Base-by-base conservation (phyloP, 2,888 invertebrate species). In the Malachius bipustulatus region DNA sequence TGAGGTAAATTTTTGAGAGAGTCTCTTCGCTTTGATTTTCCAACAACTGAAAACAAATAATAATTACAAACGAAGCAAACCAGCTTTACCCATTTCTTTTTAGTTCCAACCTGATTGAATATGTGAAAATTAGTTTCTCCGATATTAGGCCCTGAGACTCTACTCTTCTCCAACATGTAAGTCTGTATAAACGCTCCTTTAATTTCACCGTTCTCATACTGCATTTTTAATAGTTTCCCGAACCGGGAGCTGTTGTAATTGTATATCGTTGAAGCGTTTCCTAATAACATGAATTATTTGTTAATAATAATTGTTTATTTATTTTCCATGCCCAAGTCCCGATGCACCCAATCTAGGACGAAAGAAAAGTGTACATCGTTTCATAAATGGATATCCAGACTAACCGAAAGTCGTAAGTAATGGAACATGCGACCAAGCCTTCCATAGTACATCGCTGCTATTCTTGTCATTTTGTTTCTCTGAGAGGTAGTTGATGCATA, bases 241-340 rank as follows among this genome's bases (percentile, higher is more conserved):
- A 64, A 63, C 31, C 64, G 55, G n/a, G 60, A 61, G 38, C 63
- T 64, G 38, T 56, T 57, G 24, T 50, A 42, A 38, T 65, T 65
- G 34, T 52, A 52, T 30, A 51, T 48, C 1, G 63, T 64, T 11
- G 55, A 51, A 3, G 64, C 64, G 30, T 63, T 63, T 4, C 63
- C 60, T 45, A 57, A 53, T 15, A 57, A 28, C 29, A 6, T 8
- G 29, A 11, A 10, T 10, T 10, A n/a, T n/a, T n/a, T n/a, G n/a
- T n/a, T n/a, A n/a, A n/a, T n/a, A n/a, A n/a, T n/a, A n/a, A n/a
- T n/a, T n/a, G n/a, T n/a, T n/a, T n/a, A n/a, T n/a, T n/a, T n/a
- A n/a, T n/a, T n/a, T n/a, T n/a, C n/a, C n/a, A n/a, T n/a, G n/a
- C n/a, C n/a, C n/a, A n/a, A n/a, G n/a, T n/a, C n/a, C n/a, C n/a